Evolutionary conservation across 2,113 vertebrate species (phyloP).

Genomic region (Ellobius talpinus): DNA sequence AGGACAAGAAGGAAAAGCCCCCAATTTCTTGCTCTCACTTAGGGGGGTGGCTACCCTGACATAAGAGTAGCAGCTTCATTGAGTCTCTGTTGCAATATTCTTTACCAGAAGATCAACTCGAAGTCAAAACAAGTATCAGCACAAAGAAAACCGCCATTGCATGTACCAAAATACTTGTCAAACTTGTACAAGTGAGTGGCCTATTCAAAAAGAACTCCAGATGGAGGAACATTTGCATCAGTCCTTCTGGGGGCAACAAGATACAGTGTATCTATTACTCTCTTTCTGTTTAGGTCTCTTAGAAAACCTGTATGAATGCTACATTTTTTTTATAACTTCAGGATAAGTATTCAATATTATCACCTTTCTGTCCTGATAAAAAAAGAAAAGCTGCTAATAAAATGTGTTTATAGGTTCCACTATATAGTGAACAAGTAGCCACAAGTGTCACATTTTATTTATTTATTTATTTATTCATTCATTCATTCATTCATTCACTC

Average conservation of each 20-base stretch:
- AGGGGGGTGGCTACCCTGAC: neutral
- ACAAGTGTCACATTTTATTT: neutral
- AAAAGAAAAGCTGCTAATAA: neutral
- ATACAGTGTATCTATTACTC: neutral
- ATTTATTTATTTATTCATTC: neutral
- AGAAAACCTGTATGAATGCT: neutral
- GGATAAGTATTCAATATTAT: constrained; percentile 27
- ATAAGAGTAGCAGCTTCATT: neutral
- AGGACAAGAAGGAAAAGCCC: neutral
- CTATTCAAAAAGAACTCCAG: constrained; percentile 8
- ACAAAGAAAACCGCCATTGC: constrained; percentile 47
- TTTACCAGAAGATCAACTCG: constrained; percentile 43
- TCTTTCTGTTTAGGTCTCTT: neutral
- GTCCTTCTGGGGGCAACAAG: neutral
- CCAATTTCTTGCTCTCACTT: constrained; percentile 3
- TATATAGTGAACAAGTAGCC: constrained; percentile 7
- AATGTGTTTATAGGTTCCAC: neutral
- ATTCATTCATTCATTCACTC: no score
- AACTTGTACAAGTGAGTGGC: neutral
- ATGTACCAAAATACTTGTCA: constrained; percentile 7
- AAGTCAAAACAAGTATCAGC: constrained; percentile 51
- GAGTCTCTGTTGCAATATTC: constrained; percentile 17
- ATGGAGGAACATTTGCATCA: constrained; percentile 2
- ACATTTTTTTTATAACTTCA: neutral
- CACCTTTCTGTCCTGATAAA: constrained; percentile 6